phyloP scores from a whole-genome alignment of 2,113 vertebrate species.

The Lampris megalopsis region DNA sequence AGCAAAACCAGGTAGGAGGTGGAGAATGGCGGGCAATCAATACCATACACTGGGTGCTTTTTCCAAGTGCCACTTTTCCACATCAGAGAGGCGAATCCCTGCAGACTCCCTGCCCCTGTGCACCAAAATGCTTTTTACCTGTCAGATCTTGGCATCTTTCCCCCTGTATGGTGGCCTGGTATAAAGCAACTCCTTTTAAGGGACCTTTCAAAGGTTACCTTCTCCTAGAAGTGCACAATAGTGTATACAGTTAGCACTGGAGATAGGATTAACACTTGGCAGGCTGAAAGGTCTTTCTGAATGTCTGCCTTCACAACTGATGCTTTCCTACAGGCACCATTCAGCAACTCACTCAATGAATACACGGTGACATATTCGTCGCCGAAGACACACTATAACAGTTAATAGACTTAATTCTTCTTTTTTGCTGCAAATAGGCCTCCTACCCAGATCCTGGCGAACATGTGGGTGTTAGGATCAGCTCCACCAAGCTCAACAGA shows the following conservation, averaged over 20 bases:
- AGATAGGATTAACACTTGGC: slow-evolving; percentile 43
- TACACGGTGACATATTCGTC: slow-evolving; percentile 1
- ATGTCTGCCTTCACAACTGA: slow-evolving; percentile 9
- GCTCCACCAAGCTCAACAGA: slow-evolving; percentile 45
- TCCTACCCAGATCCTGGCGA: slow-evolving; percentile 52
- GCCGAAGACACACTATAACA: slow-evolving; percentile 10
- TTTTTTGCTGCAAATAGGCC: slow-evolving; percentile 40
- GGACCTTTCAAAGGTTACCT: slow-evolving; percentile 39
- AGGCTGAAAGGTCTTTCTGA: slow-evolving; percentile 12
- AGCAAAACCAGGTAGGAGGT: slow-evolving; percentile 40
- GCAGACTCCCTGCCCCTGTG: slow-evolving; percentile 19
- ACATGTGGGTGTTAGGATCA: slow-evolving; percentile 65
- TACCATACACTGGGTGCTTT: slow-evolving; percentile 40
- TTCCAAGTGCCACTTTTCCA: slow-evolving; percentile 61
- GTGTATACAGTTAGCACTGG: slow-evolving; percentile 30
- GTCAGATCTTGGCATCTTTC: slow-evolving; percentile 37
- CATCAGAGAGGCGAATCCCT: slow-evolving; percentile 47
- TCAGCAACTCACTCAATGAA: too few species aligned
- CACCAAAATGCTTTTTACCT: slow-evolving; percentile 42
- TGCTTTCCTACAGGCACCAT: too few species aligned
- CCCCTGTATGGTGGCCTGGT: not conserved
- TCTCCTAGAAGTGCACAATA: slow-evolving; percentile 41
- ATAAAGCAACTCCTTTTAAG: slow-evolving; percentile 25
- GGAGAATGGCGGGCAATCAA: slow-evolving; percentile 54
- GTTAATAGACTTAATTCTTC: slow-evolving; percentile 42